Evolutionary conservation across 2,113 vertebrate genomes (phyloP).

Genomic region (Pithys albifrons): DNA sequence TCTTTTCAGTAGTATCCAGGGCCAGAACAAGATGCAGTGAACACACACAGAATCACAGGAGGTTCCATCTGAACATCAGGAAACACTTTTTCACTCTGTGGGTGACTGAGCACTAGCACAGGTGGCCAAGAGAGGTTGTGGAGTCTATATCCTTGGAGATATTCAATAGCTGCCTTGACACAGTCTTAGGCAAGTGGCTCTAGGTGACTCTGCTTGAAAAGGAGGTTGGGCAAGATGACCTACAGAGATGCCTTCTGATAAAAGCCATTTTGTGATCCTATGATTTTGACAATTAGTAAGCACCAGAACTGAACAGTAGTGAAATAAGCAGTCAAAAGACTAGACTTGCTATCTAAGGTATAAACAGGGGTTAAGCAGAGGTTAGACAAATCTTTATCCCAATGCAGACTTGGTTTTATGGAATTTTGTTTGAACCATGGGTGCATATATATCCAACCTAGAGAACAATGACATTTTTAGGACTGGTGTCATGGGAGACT

Average conservation of each 20-base stretch:
- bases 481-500: neutral
- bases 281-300: neutral
- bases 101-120: neutral
- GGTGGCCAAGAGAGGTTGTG: neutral
- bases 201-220: neutral
- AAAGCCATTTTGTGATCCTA: neutral
- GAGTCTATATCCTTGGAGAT: neutral
- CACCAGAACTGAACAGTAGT: neutral
- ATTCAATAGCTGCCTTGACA: neutral
- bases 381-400: neutral
- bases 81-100: neutral
- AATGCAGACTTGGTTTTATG: neutral
- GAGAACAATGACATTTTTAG: neutral
- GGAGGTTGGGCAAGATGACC: rapidly evolving
- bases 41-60: neutral
- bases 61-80: neutral
- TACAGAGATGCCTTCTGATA: neutral
- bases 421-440: neutral
- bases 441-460: neutral
- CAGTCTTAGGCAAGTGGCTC: rapidly evolving
- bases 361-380: neutral
- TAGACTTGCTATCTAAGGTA: neutral
- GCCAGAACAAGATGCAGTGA: neutral
- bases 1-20: neutral
- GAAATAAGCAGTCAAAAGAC: neutral